Percentiles rank a stretch among this genome's conserved stretches.
phyloP scores from a whole-genome alignment of 64 coral and sea anemone genomes.

The Platygyra sinensis region DNA sequence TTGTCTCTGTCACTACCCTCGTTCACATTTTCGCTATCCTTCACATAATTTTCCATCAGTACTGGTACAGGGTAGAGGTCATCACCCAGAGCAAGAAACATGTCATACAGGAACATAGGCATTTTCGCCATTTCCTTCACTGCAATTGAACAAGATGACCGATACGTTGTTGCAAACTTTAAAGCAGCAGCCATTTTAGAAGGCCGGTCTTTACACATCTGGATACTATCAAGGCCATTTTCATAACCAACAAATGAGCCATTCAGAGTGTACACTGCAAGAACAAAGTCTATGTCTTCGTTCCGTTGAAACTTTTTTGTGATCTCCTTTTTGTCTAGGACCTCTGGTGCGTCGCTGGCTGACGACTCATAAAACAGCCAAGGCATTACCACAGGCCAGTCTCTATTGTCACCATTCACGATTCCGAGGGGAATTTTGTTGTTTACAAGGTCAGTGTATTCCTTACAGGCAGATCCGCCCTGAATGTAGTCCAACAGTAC shows the following conservation, averaged over 20 bases:
- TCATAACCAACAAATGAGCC: constrained; percentile 80
- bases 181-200: constrained; percentile 83
- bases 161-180: constrained; percentile 94
- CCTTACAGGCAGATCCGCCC: constrained; percentile 55
- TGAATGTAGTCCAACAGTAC: constrained; percentile 75
- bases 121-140: constrained; percentile 59
- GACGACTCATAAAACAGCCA: constrained; percentile 82
- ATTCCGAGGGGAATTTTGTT: background rate
- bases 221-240: constrained; percentile 49
- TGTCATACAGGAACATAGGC: constrained; percentile 81
- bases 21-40: constrained; percentile 58
- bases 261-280: constrained; percentile 78
- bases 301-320: constrained; percentile 64
- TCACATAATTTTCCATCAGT: constrained; percentile 82
- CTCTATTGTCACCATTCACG: constrained; percentile 23
- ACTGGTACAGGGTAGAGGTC: constrained; percentile 82
- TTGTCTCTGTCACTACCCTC: constrained; percentile 49
- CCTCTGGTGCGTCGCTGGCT: constrained; percentile 41
- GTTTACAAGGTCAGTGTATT: constrained; percentile 45
- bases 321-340: constrained; percentile 74
- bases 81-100: constrained; percentile 60
- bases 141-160: constrained; percentile 69
- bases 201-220: constrained; percentile 78
- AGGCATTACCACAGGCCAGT: constrained; percentile 90
- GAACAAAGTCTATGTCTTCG: constrained; percentile 44